Evolutionary conservation across 1,140 invertebrate genomes (phyloP).

Genomic region (Danaus melanippus): DNA sequence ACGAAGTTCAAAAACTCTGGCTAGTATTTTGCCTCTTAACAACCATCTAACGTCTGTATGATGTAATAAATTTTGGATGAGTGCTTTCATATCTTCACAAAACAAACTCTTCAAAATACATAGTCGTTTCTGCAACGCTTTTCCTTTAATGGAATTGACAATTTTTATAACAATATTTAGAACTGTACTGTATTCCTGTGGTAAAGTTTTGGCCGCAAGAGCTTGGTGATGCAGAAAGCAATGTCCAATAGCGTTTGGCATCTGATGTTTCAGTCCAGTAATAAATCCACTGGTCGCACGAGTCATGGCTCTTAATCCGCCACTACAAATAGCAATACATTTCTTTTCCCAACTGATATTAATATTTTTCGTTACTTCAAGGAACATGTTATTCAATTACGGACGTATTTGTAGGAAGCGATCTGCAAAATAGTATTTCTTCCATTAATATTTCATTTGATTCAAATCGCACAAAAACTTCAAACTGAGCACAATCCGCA

Average conservation of each 20-base stretch:
- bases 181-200: constrained; percentile 23
- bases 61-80: constrained; percentile 22
- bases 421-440: no score
- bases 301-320: constrained; percentile 46
- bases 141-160: constrained; percentile 33
- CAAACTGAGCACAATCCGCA: not conserved
- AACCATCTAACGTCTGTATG: no score
- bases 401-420: constrained; percentile 1
- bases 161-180: constrained; percentile 23
- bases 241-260: constrained; percentile 25
- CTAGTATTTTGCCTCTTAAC: constrained; percentile 21
- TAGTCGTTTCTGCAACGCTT: constrained; percentile 29
- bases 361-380: constrained; percentile 5
- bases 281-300: constrained; percentile 38
- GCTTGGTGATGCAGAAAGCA: constrained; percentile 39
- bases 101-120: constrained; percentile 30
- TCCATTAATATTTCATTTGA: no score
- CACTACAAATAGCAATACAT: no score
- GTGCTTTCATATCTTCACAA: constrained; percentile 35
- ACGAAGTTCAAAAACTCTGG: constrained; percentile 18
- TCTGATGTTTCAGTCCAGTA: constrained; percentile 28
- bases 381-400: constrained; percentile 2
- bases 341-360: not conserved
- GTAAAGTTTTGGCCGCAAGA: constrained; percentile 23
- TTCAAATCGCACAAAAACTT: no score